A percentile compares a stretch with the other conserved stretches of the same genome.
phyloP scores from a whole-genome alignment of 2,797 vertebrate species.

The Amblyopsis hoosieri region DNA sequence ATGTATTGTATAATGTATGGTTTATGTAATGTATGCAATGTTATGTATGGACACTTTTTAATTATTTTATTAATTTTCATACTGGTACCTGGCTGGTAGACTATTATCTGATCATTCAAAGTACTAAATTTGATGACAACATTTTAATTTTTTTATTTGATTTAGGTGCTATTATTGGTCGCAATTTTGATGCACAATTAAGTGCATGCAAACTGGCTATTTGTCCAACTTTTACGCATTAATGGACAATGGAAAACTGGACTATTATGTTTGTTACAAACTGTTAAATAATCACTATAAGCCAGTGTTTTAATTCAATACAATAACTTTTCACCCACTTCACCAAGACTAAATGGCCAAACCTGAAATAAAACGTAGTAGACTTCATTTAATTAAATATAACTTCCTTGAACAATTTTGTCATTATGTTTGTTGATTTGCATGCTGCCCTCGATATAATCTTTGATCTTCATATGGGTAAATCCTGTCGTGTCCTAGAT shows the following conservation, averaged over 20 bases:
- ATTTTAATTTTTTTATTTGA: not conserved
- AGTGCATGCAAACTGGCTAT: slow-evolving; percentile 14
- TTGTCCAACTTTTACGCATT: slow-evolving; percentile 37
- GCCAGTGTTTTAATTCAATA: not conserved
- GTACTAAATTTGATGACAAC: not conserved
- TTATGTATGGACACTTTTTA: too few relatives aligned
- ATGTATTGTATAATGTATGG: too few relatives aligned
- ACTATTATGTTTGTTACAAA: slow-evolving; percentile 3
- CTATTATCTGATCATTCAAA: not conserved
- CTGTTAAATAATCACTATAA: not conserved
- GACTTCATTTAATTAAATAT: slow-evolving; percentile 4
- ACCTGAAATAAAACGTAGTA: not conserved
- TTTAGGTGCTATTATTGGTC: not conserved
- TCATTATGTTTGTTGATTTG: slow-evolving; percentile 58
- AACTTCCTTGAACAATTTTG: slow-evolving; percentile 20
- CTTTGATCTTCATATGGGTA: slow-evolving; percentile 72
- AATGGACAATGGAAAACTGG: slow-evolving; percentile 42
- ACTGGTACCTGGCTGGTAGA: not conserved
- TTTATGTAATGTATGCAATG: too few relatives aligned
- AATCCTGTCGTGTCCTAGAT: slow-evolving; percentile 81
- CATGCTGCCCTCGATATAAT: slow-evolving; percentile 70
- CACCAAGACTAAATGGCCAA: not conserved
- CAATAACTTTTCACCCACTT: not conserved
- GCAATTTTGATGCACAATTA: slow-evolving; percentile 1
- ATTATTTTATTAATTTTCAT: not conserved